phyloP scores from a whole-genome alignment of 2,113 vertebrate genomes.

The Protobothrops flavoviridis region DNA sequence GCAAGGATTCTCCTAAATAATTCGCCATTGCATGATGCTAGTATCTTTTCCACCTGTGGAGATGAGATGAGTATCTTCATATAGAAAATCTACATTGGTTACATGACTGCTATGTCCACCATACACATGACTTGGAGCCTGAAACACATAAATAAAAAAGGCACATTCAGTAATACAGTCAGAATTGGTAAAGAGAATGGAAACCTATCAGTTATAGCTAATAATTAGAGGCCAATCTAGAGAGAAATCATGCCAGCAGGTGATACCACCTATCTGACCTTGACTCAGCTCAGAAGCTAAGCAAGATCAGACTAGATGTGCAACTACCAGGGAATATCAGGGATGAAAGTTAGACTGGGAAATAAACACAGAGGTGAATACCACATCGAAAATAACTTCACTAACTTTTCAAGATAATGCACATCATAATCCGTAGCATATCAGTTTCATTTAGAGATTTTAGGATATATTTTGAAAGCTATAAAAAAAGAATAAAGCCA shows the following conservation, averaged over 20 bases:
- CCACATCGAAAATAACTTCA: background rate
- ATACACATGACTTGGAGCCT: conserved; percentile 93
- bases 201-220: conserved; percentile 11
- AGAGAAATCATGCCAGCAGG: background rate
- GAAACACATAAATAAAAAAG: conserved; percentile 26
- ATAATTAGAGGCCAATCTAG: background rate
- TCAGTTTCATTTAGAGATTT: background rate
- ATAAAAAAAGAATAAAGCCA: background rate
- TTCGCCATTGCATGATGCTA: conserved; percentile 97
- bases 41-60: conserved; percentile 97
- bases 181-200: background rate
- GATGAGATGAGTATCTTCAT: conserved; percentile 90
- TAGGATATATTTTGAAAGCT: background rate
- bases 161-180: background rate
- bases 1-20: conserved; percentile 74
- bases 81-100: conserved; percentile 93
- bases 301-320: background rate
- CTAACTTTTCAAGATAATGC: background rate
- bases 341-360: background rate
- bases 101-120: conserved; percentile 96
- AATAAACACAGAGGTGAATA: background rate
- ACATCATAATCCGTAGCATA: background rate
- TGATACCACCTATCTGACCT: background rate
- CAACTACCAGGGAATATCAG: background rate
- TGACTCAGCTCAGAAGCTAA: background rate